Conservation (phyloP, 2,888 invertebrate species). For the Agrotis exclamationis region DNA sequence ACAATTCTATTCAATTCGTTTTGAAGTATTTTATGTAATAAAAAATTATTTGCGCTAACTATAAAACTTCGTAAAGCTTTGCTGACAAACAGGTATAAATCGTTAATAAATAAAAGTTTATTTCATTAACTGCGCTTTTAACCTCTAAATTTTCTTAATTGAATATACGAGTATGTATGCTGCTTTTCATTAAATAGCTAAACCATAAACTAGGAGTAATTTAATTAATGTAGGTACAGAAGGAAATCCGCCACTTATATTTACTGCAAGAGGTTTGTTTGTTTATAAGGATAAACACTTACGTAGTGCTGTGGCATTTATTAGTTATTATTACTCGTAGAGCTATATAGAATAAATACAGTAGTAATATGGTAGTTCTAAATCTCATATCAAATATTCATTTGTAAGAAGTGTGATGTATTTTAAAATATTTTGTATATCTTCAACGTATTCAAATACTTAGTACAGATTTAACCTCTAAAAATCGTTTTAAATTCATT, state of each 20-base stretch:
- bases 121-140: slow-evolving; percentile 39
- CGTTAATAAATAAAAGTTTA: slow-evolving; percentile 22
- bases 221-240: slow-evolving; percentile 58
- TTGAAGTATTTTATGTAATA: slow-evolving; percentile 3
- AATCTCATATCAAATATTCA: too few relatives aligned
- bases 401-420: too few relatives aligned
- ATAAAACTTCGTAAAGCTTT: slow-evolving; percentile 7
- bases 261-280: slow-evolving; percentile 47
- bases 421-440: too few relatives aligned
- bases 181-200: slow-evolving; percentile 54
- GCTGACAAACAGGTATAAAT: slow-evolving; percentile 23
- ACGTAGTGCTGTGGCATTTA: slow-evolving; percentile 6
- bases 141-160: slow-evolving; percentile 40
- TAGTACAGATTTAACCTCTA: too few relatives aligned
- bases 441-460: too few relatives aligned
- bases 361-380: too few relatives aligned
- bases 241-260: slow-evolving; percentile 60
- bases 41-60: slow-evolving; percentile 9
- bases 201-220: slow-evolving; percentile 61
- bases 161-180: slow-evolving; percentile 32
- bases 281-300: slow-evolving; percentile 43
- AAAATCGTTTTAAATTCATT: neutral
- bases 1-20: neutral
- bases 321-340: neutral
- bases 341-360: neutral